Base-by-base conservation (phyloP, 2,888 invertebrate genomes). In the Endomychus coccineus region DNA sequence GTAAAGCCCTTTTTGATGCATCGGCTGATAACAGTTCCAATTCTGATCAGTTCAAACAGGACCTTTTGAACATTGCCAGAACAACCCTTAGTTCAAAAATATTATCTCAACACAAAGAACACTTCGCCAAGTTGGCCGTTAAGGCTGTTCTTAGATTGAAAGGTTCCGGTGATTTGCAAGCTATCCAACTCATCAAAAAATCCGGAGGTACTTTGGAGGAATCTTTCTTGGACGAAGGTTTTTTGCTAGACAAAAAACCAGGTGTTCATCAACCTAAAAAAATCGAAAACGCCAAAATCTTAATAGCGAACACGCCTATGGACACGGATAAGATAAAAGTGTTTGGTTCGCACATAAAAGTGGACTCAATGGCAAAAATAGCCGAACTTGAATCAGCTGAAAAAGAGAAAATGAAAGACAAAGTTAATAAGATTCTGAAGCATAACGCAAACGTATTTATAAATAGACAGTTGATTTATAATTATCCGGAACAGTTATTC, bases 301-400 rank as follows among this genome's bases (percentile, higher is more conserved):
- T 99, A 14, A 91, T 99, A 54, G 97, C 97, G 7, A 99, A 99
- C 65, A 99, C 98, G 6, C 94, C 98, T 0, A 99, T 99, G 98
- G 98, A 99, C 70, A 92, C 96, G 0, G 98, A 99, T 62, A 99
- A 99, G 70, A 95, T 98, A 50, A 97, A 98, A 73, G 83, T 98
- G 13, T 98, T 98, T 68, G 97, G 97, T 27, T 95, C 95, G 24
- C 83, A 91, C 46, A 94, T 90, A 48, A 83, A 88, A 58, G 90
- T 89, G 0, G 89, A 90, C 62, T 90, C 90, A 0, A 81, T 90
- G 78, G 81, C 89, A 0, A 89, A 97, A 67, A 91, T 99, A 45
- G 98, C 98, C 3, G 97, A 98, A 58, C 70, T 99, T 32, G 98
- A 99, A 70, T 68, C 87, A 28, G 97, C 97, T 1, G 98, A 99